These are phyloP conservation scores for Ophioninae sp. DNA, from an alignment of 2,888 invertebrate species.

Conservation along the genomic window DNA sequence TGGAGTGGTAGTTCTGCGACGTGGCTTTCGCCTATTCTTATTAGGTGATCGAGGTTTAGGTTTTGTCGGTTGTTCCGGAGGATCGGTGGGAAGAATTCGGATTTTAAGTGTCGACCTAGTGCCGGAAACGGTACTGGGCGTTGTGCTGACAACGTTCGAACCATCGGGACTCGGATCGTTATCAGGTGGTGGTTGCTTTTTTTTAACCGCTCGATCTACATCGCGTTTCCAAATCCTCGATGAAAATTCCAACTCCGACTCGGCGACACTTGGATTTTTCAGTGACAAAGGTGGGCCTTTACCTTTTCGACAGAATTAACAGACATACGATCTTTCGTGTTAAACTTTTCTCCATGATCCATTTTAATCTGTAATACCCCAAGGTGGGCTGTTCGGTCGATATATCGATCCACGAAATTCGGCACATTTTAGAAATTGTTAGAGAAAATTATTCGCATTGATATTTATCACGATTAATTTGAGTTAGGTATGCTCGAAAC, in stretches of 20 bases:
- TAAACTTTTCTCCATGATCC: constrained; percentile 49
- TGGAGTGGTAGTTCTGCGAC: constrained; percentile 32
- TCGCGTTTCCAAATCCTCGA: constrained; percentile 63
- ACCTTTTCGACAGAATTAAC: constrained; percentile 66
- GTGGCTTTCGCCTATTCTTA: constrained; percentile 35
- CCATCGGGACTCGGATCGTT: constrained; percentile 43
- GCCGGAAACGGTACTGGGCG: constrained; percentile 53
- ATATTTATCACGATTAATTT: constrained; percentile 1
- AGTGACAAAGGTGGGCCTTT: constrained; percentile 59
- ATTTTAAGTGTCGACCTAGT: constrained; percentile 54
- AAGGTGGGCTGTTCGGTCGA: constrained; percentile 28
- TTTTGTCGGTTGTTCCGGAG: constrained; percentile 53
- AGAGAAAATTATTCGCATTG: constrained; percentile 34
- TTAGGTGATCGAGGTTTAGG: constrained; percentile 38
- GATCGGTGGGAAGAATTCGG: constrained; percentile 59
- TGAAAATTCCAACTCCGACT: constrained; percentile 39
- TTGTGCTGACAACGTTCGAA: constrained; percentile 38
- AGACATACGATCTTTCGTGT: constrained; percentile 54
- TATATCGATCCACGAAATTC: constrained; percentile 31
- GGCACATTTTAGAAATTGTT: constrained; percentile 21
- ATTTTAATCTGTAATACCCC: constrained; percentile 23
- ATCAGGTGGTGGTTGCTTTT: constrained; percentile 47
- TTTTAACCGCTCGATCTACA: constrained; percentile 51
- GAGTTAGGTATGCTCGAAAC: constrained; percentile 15
- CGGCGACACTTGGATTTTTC: constrained; percentile 53